Evolutionary conservation across 2,888 invertebrate genomes (phyloP), one percentile per base, ranked within the genome.

Genomic region (Scaptomyza tumidula): DNA sequence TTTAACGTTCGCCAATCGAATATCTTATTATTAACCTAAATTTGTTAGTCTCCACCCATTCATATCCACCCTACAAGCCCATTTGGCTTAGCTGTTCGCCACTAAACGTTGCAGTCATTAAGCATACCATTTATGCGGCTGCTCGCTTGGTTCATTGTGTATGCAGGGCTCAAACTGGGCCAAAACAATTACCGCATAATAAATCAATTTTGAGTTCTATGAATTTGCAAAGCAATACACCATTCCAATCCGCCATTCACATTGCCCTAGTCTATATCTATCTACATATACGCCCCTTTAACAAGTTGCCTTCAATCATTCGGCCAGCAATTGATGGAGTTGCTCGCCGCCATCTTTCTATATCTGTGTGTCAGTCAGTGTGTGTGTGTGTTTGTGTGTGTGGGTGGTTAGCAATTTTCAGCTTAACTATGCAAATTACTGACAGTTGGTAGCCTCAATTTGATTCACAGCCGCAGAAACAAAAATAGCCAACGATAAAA

Each of bases 181-280:
- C 90, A 90, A 86, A 89, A 88, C 90, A 90, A 89, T 89, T 89
- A 90, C 88, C 80, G 89, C 89, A 89, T 90, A 89, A 89, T 90
- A 89, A 89, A 89, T 90, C 88, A 89, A 89, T 82, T 88, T 82
- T 71, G 84, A 84, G 86, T 75, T 78, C 75, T 73, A 81, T 79
- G 80, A 84, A 86, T 86, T 87, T 71, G 73, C 85, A 73, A 82
- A 73, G 69, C 75, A 73, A 74, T 67, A 62, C 55, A 55, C 55
- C 56, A 48, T 48, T 46, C 27, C 52, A 14, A 43, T 35, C 27
- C 14, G 16, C 7, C 10, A 2, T 10, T 16, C 10, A 10, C 16
- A 16, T 4, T 16, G 10, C 41, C 9, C 46, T 4, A 35, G 33
- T 16, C 41, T 19, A 27, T 43, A 14, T 9, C 14, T 39, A 14